phyloP scores from a whole-genome alignment of 2,113 vertebrate genomes.

The Pipa parva region DNA sequence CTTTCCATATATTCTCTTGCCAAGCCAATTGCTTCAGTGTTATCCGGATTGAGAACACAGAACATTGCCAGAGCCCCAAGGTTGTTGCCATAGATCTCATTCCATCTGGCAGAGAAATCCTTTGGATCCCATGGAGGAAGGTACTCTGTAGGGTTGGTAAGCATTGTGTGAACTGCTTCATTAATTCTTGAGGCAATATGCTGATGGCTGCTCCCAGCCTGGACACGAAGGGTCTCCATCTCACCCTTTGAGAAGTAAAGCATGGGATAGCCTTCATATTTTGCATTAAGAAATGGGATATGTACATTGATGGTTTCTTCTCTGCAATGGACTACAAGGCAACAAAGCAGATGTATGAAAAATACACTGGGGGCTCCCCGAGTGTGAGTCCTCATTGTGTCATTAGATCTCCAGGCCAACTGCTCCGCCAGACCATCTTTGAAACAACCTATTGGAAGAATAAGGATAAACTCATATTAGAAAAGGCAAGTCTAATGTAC shows the following conservation, averaged over 20 bases:
- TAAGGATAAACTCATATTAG: neutral
- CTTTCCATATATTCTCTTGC: constrained; percentile 97
- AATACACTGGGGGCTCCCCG: constrained; percentile 93
- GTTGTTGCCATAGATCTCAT: constrained; percentile 97
- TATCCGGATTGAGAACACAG: constrained; percentile 89
- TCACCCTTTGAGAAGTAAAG: constrained; percentile 82
- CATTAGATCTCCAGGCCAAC: constrained; percentile 75
- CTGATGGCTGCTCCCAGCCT: constrained; percentile 67
- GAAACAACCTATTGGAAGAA: constrained; percentile 52
- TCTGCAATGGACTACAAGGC: constrained; percentile 54
- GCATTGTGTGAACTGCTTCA: constrained; percentile 82
- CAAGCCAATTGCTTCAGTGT: constrained; percentile 79
- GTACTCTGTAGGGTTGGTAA: constrained; percentile 81
- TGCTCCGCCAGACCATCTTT: constrained; percentile 75
- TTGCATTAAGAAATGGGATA: constrained; percentile 85
- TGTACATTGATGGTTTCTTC: constrained; percentile 63
- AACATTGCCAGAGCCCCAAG: constrained; percentile 90
- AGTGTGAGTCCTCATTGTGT: constrained; percentile 92
- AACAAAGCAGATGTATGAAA: constrained; percentile 82
- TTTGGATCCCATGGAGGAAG: constrained; percentile 90
- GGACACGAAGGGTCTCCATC: constrained; percentile 70
- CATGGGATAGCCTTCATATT: constrained; percentile 93
- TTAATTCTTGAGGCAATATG: constrained; percentile 74
- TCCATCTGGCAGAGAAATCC: constrained; percentile 91
- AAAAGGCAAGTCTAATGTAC: too few relatives aligned